Base-by-base conservation (phyloP, 2,888 invertebrate species). In the Nemoura dubitans region DNA sequence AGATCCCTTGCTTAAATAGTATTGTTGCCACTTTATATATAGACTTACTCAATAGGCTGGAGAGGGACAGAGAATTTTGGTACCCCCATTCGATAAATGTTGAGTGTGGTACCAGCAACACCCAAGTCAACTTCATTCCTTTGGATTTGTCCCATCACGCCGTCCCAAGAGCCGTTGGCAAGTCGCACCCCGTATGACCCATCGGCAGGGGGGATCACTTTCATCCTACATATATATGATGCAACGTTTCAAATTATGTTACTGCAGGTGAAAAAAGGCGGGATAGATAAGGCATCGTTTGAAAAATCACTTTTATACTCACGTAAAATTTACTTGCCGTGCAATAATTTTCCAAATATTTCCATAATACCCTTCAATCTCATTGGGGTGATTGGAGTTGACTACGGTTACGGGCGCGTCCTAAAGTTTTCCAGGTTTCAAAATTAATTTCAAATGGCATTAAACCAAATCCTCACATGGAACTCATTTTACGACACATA, bases 81-180 rank as follows among this genome's bases (percentile, higher is more conserved):
- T 21, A 30, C 82, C 14, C 29, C 82, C 28, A 6, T n/a, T 16
- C 82, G 10, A 16, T 30, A 26, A 28, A n/a, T 1, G n/a, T 3
- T 30, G 30, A 29, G 3, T 6, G 29, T 36, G 6, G 30, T 28
- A 1, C n/a, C 25, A n/a, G 28, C 0, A 0, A 82, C 30, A 3
- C 29, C 28, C 0, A 82, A 21, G n/a, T 30, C 82, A 6, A 29
- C 29, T 29, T 82, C 30, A 10, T 82, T 82, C 6, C 36, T 2
- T 30, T 30, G 82, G 25, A 82, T 30, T 29, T 28, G 26, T 0
- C 82, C 82, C 36, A 82, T 29, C 29, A 29, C 29, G 1, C 82
- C 82, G 10, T 28, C 30, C 82, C 82, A 82, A 30, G 29, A 29
- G 16, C 82, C 82, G n/a, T 82, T 82, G 36, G 30, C 21, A 2